Percentiles rank a stretch among this genome's conserved stretches.
Conservation (phyloP, 2,113 vertebrate genomes). For the Oenanthe melanoleuca region DNA sequence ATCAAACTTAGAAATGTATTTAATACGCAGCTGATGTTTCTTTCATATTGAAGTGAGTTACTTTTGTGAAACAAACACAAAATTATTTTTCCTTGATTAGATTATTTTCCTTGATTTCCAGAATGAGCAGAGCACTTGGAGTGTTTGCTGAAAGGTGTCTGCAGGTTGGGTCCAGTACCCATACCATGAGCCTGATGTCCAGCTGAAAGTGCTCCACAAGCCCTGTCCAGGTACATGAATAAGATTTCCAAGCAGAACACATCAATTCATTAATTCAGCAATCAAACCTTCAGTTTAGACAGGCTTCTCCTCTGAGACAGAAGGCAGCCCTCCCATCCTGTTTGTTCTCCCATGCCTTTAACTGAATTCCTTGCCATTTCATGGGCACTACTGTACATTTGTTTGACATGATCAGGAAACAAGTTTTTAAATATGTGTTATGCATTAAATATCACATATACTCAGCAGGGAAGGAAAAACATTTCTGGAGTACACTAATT, state of each 20-base stretch:
- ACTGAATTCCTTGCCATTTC: slow-evolving; percentile 64
- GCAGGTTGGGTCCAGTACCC: background rate
- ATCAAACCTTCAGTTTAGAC: background rate
- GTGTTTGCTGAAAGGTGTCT: background rate
- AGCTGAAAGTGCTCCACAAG: background rate
- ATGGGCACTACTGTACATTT: slow-evolving; percentile 57
- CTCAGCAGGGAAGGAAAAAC: slow-evolving; percentile 71
- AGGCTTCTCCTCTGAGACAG: background rate
- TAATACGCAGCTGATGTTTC: background rate
- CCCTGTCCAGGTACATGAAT: background rate
- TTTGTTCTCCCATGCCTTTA: slow-evolving; percentile 62
- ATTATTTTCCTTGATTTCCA: background rate
- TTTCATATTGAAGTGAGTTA: background rate
- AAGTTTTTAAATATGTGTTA: slow-evolving; percentile 69
- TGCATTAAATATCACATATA: slow-evolving; percentile 72
- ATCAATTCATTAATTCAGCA: background rate
- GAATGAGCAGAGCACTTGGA: background rate
- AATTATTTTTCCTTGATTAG: background rate
- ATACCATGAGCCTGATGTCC: rapidly evolving
- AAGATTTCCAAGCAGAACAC: background rate
- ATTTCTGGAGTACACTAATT: slow-evolving; percentile 70
- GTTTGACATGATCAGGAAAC: slow-evolving; percentile 68
- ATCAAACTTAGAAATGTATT: background rate
- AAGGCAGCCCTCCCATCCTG: background rate
- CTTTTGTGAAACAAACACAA: background rate